Conservation (phyloP, 2,888 invertebrate genomes). For the Phymatocera aterrima region DNA sequence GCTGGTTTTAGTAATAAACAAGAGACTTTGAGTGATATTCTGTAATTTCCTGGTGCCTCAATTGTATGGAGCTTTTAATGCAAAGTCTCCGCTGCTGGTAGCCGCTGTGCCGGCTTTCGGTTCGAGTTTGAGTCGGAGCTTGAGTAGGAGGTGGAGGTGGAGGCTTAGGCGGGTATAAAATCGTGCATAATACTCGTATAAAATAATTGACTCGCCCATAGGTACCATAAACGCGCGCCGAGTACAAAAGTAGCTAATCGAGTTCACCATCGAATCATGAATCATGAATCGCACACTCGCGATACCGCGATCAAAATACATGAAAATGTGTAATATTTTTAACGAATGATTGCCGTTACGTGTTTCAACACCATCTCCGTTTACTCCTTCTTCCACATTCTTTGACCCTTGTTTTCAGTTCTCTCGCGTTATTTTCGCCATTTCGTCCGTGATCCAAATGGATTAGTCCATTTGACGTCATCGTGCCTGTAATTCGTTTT, state of each 20-base stretch:
- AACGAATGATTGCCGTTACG: conserved; percentile 22
- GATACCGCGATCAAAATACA: conserved; percentile 34
- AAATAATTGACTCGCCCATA: neutral
- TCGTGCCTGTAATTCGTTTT: too few relatives aligned
- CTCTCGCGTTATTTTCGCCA: neutral
- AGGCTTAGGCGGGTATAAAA: neutral
- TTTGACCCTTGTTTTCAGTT: neutral
- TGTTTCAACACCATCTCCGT: conserved; percentile 20
- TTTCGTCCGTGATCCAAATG: neutral
- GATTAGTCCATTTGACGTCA: too few relatives aligned
- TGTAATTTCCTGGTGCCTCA: neutral
- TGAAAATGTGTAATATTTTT: too few relatives aligned
- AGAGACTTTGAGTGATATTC: conserved; percentile 33
- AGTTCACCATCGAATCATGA: neutral
- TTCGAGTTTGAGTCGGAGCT: too few relatives aligned
- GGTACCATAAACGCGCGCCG: neutral
- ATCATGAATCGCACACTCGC: conserved; percentile 8
- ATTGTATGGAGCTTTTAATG: neutral
- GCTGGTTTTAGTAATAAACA: neutral
- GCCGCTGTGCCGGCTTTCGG: neutral
- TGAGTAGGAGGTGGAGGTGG: too few relatives aligned
- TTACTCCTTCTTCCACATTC: neutral
- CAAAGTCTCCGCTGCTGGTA: neutral
- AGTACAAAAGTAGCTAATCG: neutral
- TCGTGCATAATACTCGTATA: neutral